Conservation (phyloP, 2,797 vertebrate species). For the Periophthalmus magnuspinnatus region DNA sequence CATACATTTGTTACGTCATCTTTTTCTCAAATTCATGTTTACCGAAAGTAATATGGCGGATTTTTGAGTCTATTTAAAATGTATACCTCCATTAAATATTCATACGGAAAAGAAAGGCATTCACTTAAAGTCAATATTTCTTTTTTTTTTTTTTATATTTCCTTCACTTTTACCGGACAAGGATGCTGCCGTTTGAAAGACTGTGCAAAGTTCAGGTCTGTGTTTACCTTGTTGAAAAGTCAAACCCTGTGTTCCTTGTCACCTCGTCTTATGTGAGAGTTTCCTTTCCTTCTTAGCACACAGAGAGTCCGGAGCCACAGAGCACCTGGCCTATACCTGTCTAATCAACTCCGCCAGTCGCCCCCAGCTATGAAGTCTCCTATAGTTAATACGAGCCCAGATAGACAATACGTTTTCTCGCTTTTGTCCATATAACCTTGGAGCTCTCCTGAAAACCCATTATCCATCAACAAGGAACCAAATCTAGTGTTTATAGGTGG, state of each 20-base stretch:
- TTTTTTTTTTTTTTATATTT: background rate
- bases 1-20: too few relatives aligned
- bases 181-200: conserved; percentile 4
- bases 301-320: conserved; percentile 19
- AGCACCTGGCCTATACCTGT: conserved; percentile 38
- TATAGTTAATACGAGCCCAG: conserved; percentile 45
- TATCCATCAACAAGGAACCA: conserved; percentile 42
- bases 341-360: conserved; percentile 48
- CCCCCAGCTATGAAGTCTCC: conserved; percentile 36
- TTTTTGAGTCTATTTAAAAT: background rate
- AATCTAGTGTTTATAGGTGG: conserved; percentile 19
- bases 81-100: background rate
- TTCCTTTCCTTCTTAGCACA: conserved; percentile 18
- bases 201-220: conserved; percentile 13
- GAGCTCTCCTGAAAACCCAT: conserved; percentile 45
- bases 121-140: background rate
- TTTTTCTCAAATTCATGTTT: background rate
- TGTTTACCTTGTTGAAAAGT: conserved; percentile 11
- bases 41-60: background rate
- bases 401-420: conserved; percentile 25
- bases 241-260: conserved; percentile 15
- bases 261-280: conserved; percentile 24
- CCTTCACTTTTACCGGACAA: background rate
- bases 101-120: background rate
- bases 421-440: conserved; percentile 41